These are phyloP conservation scores for Cancer borealis DNA, from an alignment of 2,888 invertebrate genomes.

Conservation along the genomic window DNA sequence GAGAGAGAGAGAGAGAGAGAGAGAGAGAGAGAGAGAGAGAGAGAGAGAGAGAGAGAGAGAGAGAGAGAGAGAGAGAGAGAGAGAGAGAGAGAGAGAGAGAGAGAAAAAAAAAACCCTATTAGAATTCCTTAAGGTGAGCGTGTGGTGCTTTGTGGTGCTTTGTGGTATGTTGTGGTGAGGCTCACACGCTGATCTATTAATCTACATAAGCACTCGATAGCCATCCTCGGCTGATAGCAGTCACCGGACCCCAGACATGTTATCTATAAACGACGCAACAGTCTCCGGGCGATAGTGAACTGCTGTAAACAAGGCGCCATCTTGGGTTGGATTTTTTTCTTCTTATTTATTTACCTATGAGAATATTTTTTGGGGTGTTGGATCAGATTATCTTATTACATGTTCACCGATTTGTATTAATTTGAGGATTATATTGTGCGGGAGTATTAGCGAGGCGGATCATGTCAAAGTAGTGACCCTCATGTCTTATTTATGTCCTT, in stretches of 20 bases:
- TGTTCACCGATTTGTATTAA: background rate
- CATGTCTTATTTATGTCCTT: background rate
- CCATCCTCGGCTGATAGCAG: conserved; percentile 4
- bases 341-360: background rate
- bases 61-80: no score
- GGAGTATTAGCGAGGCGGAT: background rate
- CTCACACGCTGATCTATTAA: background rate
- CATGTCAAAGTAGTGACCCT: background rate
- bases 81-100: no score
- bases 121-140: background rate
- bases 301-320: conserved; percentile 27
- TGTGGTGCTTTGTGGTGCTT: background rate
- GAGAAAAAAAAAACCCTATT: no score
- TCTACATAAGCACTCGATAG: conserved; percentile 27
- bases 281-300: background rate
- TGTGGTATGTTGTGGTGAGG: background rate
- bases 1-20: no score
- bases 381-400: background rate
- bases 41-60: no score
- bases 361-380: background rate
- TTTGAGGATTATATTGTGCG: background rate
- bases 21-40: no score
- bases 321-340: background rate
- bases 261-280: background rate
- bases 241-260: conserved; percentile 8